phyloP scores from a whole-genome alignment of 2,113 vertebrate genomes.

The Acanthisitta chloris region DNA sequence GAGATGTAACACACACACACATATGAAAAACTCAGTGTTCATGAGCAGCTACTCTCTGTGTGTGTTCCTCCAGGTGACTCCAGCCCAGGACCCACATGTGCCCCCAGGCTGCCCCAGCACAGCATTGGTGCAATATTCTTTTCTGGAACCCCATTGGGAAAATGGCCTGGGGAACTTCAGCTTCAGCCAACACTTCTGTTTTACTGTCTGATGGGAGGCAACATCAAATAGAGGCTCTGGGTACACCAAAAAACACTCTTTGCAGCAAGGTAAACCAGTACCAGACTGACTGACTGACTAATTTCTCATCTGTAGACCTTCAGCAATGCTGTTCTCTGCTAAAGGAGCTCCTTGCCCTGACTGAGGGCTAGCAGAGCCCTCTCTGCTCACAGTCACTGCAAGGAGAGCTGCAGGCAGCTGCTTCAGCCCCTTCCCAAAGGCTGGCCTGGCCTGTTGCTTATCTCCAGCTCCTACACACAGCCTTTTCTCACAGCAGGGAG shows the following conservation, averaged over 20 bases:
- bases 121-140: neutral
- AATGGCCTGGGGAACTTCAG: neutral
- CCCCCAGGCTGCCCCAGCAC: neutral
- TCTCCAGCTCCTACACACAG: neutral
- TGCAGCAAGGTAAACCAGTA: neutral
- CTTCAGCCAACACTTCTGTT: neutral
- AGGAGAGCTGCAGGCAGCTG: neutral
- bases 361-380: neutral
- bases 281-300: neutral
- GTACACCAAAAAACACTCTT: neutral
- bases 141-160: neutral
- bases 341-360: neutral
- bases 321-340: neutral
- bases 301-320: neutral
- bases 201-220: neutral
- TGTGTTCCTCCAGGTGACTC: no score
- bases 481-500: neutral
- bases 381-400: neutral
- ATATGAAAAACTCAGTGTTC: neutral
- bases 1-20: neutral
- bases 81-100: rapidly evolving
- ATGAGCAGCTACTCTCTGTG: rapidly evolving
- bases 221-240: neutral
- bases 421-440: neutral
- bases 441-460: neutral